These are phyloP conservation scores for Leptodactylus fuscus DNA, from an alignment of 2,113 vertebrate genomes.

Conservation along the genomic window DNA sequence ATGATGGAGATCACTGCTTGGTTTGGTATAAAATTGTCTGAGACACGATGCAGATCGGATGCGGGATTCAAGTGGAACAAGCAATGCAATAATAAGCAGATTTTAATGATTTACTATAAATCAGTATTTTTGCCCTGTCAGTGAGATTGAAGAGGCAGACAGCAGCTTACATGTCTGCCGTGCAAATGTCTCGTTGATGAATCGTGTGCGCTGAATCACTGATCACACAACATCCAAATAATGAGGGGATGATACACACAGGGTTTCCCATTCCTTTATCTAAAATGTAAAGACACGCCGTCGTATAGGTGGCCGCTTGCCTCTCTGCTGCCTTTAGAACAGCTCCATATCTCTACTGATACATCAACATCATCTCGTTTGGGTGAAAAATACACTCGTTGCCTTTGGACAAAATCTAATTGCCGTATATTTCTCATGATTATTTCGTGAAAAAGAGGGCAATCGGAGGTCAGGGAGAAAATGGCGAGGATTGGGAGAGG, in stretches of 20 bases:
- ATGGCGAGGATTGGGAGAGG: slow-evolving; percentile 74
- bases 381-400: slow-evolving; percentile 64
- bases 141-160: slow-evolving; percentile 90
- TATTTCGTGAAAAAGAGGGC: slow-evolving; percentile 47
- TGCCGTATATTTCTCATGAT: slow-evolving; percentile 64
- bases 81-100: slow-evolving; percentile 88
- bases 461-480: slow-evolving; percentile 40
- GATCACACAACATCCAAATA: slow-evolving; percentile 87
- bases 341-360: slow-evolving; percentile 65
- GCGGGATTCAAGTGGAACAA: slow-evolving; percentile 80
- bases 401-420: slow-evolving; percentile 67
- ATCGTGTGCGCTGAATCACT: slow-evolving; percentile 88
- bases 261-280: slow-evolving; percentile 67
- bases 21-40: slow-evolving; percentile 82
- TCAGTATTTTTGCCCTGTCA: slow-evolving; percentile 93
- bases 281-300: slow-evolving; percentile 74
- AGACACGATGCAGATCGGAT: slow-evolving; percentile 81
- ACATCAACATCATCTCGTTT: slow-evolving; percentile 64
- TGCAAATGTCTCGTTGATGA: slow-evolving; percentile 90
- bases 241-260: slow-evolving; percentile 80
- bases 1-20: slow-evolving; percentile 84
- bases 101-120: slow-evolving; percentile 95
- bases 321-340: slow-evolving; percentile 64
- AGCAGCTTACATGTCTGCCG: slow-evolving; percentile 85
- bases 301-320: slow-evolving; percentile 68